phyloP scores from a whole-genome alignment of 2,797 vertebrate species.

The Melanotaenia boesemani region DNA sequence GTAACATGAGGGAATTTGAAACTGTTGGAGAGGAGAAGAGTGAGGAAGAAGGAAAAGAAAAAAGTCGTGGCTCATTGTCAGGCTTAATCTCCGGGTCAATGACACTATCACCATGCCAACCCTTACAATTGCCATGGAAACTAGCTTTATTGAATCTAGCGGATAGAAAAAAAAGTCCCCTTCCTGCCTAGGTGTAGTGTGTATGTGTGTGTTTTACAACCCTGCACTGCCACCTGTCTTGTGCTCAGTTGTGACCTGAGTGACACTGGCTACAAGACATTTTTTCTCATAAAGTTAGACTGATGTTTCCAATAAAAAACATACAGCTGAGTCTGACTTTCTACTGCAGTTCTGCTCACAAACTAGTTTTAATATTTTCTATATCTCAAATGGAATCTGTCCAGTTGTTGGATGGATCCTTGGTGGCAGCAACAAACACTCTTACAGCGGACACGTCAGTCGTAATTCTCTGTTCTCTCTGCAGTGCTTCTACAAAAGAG shows the following conservation, averaged over 20 bases:
- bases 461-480: constrained; percentile 33
- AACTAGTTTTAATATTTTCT: background rate
- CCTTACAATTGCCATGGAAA: constrained; percentile 74
- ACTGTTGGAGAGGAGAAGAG: constrained; percentile 30
- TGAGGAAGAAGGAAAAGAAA: constrained; percentile 30
- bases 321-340: background rate
- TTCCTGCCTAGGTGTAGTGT: constrained; percentile 57
- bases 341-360: background rate
- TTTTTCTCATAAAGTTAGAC: constrained; percentile 35
- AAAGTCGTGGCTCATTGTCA: constrained; percentile 72
- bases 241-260: constrained; percentile 35
- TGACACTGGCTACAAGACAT: constrained; percentile 38
- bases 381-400: constrained; percentile 20
- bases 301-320: constrained; percentile 34
- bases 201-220: constrained; percentile 42
- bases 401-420: constrained; percentile 37
- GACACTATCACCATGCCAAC: constrained; percentile 82
- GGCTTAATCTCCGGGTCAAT: constrained; percentile 79
- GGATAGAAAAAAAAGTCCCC: constrained; percentile 60
- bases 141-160: constrained; percentile 68
- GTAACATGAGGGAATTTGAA: constrained; percentile 54
- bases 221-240: constrained; percentile 59
- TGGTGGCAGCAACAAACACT: constrained; percentile 36
- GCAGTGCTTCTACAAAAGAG: constrained; percentile 14
- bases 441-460: constrained; percentile 29